Evolutionary conservation across 2,888 invertebrate genomes (phyloP).

Genomic region (Lomographa bimaculata): DNA sequence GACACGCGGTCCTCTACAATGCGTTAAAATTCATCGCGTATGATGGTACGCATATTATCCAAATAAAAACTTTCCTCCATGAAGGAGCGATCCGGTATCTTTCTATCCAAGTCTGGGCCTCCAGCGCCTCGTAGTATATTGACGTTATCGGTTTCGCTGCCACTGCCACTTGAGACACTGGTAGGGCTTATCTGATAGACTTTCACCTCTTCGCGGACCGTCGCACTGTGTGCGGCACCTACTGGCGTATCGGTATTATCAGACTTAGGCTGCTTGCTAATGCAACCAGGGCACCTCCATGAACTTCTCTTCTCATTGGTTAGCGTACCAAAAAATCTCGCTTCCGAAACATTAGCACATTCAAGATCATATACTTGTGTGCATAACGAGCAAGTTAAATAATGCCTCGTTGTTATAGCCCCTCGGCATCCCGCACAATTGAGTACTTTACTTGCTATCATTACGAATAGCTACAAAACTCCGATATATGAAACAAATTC

Average conservation of each 20-base stretch:
- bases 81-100: constrained; percentile 4
- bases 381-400: not conserved
- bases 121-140: too few relatives aligned
- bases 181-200: not conserved
- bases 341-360: not conserved
- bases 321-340: not conserved
- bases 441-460: not conserved
- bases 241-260: constrained; percentile 5
- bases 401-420: not conserved
- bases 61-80: constrained; percentile 5
- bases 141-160: not conserved
- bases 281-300: constrained; percentile 4
- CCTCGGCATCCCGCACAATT: not conserved
- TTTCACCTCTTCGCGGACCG: too few relatives aligned
- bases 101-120: too few relatives aligned
- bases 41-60: constrained; percentile 6
- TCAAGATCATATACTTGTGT: not conserved
- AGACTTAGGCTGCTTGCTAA: constrained; percentile 2
- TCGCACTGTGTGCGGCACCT: not conserved
- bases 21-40: constrained; percentile 7
- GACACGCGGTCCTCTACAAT: constrained; percentile 9
- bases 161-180: not conserved
- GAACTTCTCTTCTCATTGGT: not conserved
- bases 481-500: not conserved
- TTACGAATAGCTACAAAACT: too few relatives aligned